phyloP scores from a whole-genome alignment of 2,888 invertebrate species.

The Archips crataeganus region DNA sequence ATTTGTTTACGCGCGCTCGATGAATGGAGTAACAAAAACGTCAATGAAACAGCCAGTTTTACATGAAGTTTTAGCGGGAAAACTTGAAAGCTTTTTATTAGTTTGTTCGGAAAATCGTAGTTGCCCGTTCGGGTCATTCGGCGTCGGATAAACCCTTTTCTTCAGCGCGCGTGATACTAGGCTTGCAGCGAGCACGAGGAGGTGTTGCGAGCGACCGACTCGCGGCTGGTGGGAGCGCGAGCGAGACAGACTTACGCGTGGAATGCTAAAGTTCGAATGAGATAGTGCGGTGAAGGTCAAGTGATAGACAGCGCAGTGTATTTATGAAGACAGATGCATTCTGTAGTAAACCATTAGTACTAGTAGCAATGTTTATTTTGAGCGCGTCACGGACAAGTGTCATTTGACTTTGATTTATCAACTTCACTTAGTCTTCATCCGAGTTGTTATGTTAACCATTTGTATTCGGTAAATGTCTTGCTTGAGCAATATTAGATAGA shows the following conservation, averaged over 20 bases:
- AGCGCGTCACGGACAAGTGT: constrained; percentile 7
- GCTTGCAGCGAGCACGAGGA: constrained; percentile 71
- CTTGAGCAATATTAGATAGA: background rate
- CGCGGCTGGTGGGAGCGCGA: constrained; percentile 61
- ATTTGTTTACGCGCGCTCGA: constrained; percentile 40
- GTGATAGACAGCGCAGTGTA: constrained; percentile 74
- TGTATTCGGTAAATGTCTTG: background rate
- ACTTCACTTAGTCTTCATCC: constrained; percentile 6
- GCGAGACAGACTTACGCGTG: constrained; percentile 67
- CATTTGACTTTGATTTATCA: constrained; percentile 17
- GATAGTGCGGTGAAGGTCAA: constrained; percentile 80
- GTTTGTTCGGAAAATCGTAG: constrained; percentile 78
- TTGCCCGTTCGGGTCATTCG: constrained; percentile 72
- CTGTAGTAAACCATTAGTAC: constrained; percentile 19
- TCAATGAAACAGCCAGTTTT: constrained; percentile 29
- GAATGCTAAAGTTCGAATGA: constrained; percentile 74
- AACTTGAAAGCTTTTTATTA: constrained; percentile 59
- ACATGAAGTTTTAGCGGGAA: constrained; percentile 62
- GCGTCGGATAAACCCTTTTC: constrained; percentile 86
- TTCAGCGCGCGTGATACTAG: constrained; percentile 86
- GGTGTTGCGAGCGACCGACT: constrained; percentile 61
- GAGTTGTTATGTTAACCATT: background rate
- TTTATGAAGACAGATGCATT: constrained; percentile 53
- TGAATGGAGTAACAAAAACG: constrained; percentile 40
- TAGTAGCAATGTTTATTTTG: constrained; percentile 26